phyloP scores from a whole-genome alignment of 2,797 vertebrate genomes.

The Oreochromis mossambicus region DNA sequence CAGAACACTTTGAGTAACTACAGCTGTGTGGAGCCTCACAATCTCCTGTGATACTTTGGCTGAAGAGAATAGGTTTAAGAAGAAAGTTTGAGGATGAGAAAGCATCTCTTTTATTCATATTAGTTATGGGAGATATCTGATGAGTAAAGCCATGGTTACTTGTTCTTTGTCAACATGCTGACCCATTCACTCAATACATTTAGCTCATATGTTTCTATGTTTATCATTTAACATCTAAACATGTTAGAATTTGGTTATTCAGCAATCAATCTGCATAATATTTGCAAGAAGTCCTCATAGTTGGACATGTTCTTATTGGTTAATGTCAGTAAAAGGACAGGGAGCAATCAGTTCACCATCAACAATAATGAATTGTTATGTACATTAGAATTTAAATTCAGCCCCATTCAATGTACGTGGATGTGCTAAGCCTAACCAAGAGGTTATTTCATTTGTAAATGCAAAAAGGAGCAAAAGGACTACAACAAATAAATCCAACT shows the following conservation, averaged over 20 bases:
- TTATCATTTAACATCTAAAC: background rate
- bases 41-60: background rate
- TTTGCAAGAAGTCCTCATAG: background rate
- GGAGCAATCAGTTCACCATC: too few relatives aligned
- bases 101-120: background rate
- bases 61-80: background rate
- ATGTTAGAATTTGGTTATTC: background rate
- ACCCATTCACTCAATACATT: background rate
- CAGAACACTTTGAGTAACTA: background rate
- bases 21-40: slow-evolving; percentile 1
- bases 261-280: background rate
- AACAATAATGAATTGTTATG: too few relatives aligned
- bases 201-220: background rate
- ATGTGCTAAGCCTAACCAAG: too few relatives aligned
- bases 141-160: background rate
- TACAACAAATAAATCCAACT: too few relatives aligned
- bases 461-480: too few relatives aligned
- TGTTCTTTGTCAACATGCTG: background rate
- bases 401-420: too few relatives aligned
- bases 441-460: too few relatives aligned
- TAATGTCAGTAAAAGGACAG: background rate
- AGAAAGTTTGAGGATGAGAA: background rate
- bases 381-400: too few relatives aligned
- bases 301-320: background rate
- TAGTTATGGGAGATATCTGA: background rate